phyloP scores from a whole-genome alignment of 2,797 vertebrate species.

The Chiroxiphia lanceolata region DNA sequence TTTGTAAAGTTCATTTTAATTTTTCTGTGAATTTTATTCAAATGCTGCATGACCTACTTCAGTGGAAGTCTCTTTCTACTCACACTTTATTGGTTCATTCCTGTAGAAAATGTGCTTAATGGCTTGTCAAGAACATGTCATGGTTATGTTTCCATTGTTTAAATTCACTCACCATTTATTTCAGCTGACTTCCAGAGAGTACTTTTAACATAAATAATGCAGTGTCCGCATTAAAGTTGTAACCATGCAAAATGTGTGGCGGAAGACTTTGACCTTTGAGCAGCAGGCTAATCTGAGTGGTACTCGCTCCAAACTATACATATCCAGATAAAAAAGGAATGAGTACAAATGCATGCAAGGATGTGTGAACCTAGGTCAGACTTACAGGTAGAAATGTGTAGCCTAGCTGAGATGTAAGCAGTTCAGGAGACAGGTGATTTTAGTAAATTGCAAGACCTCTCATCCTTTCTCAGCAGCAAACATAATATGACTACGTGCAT shows the following conservation, averaged over 20 bases:
- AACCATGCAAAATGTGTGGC: background rate
- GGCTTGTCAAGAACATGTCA: background rate
- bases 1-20: background rate
- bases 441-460: background rate
- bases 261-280: background rate
- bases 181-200: background rate
- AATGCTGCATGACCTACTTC: background rate
- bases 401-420: background rate
- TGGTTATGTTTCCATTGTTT: background rate
- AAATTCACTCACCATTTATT: background rate
- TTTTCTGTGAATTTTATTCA: background rate
- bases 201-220: background rate
- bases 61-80: background rate
- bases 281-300: background rate
- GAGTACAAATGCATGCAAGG: background rate
- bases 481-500: background rate
- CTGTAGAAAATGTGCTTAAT: background rate
- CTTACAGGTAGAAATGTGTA: background rate
- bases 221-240: background rate
- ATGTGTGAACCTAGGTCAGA: background rate
- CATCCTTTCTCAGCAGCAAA: background rate
- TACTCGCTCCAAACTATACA: background rate
- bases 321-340: accelerated
- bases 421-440: background rate
- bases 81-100: background rate